phyloP scores from a whole-genome alignment of 2,888 invertebrate species.

The Lasioglossum vierecki region DNA sequence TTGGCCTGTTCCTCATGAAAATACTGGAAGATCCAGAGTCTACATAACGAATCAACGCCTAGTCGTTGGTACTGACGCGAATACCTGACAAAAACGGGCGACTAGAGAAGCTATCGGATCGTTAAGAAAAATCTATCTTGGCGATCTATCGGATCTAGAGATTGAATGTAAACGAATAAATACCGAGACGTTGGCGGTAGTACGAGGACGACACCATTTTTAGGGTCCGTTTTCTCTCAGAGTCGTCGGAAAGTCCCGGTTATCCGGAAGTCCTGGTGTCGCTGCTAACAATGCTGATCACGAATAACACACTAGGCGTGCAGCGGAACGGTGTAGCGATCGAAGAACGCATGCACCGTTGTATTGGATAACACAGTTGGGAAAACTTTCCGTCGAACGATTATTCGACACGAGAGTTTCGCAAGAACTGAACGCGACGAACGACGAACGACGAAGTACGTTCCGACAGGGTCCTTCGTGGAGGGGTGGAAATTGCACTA shows the following conservation, averaged over 20 bases:
- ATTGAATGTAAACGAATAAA: neutral
- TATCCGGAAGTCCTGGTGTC: constrained; percentile 22
- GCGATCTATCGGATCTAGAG: neutral
- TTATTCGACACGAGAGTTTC: neutral
- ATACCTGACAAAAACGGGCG: neutral
- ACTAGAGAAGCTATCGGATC: neutral
- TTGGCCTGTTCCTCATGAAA: neutral
- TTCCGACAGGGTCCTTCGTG: neutral
- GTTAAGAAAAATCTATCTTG: neutral
- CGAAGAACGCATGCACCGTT: neutral
- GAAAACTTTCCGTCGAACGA: neutral
- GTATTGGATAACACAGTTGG: neutral
- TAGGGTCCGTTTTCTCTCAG: neutral
- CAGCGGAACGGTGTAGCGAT: neutral
- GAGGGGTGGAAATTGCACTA: neutral
- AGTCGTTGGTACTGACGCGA: neutral
- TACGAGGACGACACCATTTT: constrained; percentile 25
- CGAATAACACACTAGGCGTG: constrained; percentile 29
- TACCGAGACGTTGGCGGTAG: constrained; percentile 24
- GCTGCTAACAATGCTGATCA: constrained; percentile 41
- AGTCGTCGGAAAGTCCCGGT: neutral
- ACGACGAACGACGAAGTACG: neutral
- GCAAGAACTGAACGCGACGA: constrained; percentile 16
- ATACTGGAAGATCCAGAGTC: neutral
- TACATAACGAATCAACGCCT: neutral